Evolutionary conservation across 2,888 invertebrate genomes (phyloP).

Genomic region (Choristoneura rosaceana): DNA sequence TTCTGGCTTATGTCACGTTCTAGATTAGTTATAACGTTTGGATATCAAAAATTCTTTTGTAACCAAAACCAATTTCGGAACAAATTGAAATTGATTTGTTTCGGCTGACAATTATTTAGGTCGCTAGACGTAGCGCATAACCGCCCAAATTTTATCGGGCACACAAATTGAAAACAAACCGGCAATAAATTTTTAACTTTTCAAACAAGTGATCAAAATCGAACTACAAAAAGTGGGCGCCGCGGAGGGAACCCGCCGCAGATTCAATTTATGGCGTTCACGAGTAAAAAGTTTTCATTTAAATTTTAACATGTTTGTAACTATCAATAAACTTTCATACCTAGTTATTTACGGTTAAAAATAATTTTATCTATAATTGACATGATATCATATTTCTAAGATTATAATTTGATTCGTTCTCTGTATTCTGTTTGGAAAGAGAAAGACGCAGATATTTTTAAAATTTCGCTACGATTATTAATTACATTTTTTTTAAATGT

Average conservation of each 20-base stretch:
- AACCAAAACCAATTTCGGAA: constrained; percentile 26
- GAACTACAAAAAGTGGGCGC: constrained; percentile 76
- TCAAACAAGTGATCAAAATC: constrained; percentile 79
- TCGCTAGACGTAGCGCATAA: constrained; percentile 47
- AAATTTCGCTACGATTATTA: no score
- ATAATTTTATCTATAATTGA: no score
- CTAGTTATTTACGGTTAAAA: background rate
- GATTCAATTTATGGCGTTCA: constrained; percentile 73
- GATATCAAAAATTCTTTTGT: constrained; percentile 23
- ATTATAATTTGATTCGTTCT: no score
- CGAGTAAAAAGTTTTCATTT: constrained; percentile 39
- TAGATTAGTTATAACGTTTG: background rate
- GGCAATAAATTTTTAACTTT: constrained; percentile 81
- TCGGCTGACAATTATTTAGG: constrained; percentile 61
- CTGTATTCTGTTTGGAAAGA: no score
- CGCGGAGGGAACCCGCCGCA: constrained; percentile 72
- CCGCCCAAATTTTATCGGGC: constrained; percentile 61
- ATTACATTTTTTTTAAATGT: no score
- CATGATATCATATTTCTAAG: no score
- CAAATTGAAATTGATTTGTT: constrained; percentile 48
- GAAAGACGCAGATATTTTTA: no score
- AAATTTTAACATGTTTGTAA: constrained; percentile 40
- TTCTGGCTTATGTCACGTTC: no score
- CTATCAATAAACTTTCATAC: constrained; percentile 31
- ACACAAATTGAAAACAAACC: constrained; percentile 73